These are phyloP conservation scores for Pedionomus torquatus DNA, from an alignment of 2,113 vertebrate species.

Conservation along the genomic window DNA sequence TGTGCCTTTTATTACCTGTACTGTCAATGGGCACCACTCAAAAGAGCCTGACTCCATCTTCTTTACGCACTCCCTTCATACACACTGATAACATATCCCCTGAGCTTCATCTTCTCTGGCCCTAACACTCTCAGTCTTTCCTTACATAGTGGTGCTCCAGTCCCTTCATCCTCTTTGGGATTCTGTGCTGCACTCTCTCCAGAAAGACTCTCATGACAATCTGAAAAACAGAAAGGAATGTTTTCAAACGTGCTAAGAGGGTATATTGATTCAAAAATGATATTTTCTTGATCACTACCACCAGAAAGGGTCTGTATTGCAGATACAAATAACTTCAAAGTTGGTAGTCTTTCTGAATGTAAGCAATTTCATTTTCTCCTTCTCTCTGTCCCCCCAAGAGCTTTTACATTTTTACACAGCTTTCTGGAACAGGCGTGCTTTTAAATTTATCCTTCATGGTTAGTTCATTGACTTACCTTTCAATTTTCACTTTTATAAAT, in stretches of 20 bases:
- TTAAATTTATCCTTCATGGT: background rate
- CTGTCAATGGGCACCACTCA: background rate
- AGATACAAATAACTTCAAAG: background rate
- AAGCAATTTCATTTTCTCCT: background rate
- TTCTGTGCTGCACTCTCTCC: background rate
- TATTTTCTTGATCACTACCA: background rate
- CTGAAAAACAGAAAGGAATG: background rate
- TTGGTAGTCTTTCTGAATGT: background rate
- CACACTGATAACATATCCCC: background rate
- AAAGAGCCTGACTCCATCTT: background rate
- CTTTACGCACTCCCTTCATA: background rate
- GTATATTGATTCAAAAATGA: background rate
- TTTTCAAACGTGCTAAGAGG: background rate
- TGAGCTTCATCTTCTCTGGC: background rate
- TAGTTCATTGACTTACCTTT: background rate
- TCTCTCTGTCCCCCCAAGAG: background rate
- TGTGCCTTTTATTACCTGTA: background rate
- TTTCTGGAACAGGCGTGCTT: background rate
- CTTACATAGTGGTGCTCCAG: background rate
- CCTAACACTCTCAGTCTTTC: background rate
- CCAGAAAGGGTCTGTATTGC: background rate
- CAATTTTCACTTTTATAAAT: background rate
- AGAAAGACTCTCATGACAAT: background rate
- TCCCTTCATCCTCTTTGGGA: background rate
- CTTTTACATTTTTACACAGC: background rate